phyloP scores from a whole-genome alignment of 2,888 invertebrate species.

The Panopea generosa region DNA sequence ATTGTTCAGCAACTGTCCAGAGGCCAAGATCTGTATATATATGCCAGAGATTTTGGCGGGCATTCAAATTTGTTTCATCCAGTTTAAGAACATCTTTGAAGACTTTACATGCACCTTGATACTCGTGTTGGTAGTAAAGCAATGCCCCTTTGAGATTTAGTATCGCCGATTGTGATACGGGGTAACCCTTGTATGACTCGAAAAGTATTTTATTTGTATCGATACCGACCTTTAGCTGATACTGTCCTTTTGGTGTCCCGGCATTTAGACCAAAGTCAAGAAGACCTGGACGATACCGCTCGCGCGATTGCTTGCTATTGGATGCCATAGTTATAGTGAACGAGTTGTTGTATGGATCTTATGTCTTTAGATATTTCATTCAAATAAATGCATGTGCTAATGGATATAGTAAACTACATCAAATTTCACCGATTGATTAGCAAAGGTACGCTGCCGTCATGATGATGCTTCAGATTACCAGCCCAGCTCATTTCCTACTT shows the following conservation, averaged over 20 bases:
- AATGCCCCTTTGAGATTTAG: constrained; percentile 13
- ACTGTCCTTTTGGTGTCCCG: constrained; percentile 3
- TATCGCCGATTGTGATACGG: constrained; percentile 1
- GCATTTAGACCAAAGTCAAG: constrained; percentile 9
- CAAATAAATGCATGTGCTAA: no score
- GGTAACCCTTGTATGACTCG: constrained; percentile 2
- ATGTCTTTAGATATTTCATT: no score
- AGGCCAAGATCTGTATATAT: constrained; percentile 10
- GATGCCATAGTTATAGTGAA: no score
- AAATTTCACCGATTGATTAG: no score
- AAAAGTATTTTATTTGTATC: constrained; percentile 4
- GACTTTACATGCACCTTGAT: not conserved
- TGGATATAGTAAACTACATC: no score
- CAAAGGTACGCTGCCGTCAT: no score
- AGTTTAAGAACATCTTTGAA: not conserved
- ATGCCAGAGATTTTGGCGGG: not conserved
- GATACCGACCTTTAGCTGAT: not conserved
- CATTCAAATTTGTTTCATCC: constrained; percentile 8
- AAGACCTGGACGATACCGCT: not conserved
- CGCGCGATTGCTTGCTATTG: not conserved
- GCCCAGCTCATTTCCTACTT: no score
- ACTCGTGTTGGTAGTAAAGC: constrained; percentile 5
- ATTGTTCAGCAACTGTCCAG: not conserved
- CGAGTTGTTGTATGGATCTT: no score
- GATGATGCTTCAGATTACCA: no score